phyloP scores from a whole-genome alignment of 2,888 invertebrate species.

The Cybosia mesomella region DNA sequence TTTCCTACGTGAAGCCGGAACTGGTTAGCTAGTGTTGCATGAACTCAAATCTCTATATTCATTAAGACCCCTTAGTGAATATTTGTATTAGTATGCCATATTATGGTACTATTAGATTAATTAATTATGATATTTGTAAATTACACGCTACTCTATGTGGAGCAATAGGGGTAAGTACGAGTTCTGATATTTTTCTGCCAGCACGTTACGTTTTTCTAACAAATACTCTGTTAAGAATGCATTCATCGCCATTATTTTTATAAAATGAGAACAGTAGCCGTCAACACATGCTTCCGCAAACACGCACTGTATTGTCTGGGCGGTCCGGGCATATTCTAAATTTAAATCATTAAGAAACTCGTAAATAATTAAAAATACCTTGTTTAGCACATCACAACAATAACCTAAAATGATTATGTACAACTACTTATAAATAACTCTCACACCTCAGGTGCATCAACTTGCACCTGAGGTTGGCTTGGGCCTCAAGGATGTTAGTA shows the following conservation, averaged over 20 bases:
- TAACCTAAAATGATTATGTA: no score
- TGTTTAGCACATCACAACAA: no score
- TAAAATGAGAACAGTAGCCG: background rate
- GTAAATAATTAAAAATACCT: background rate
- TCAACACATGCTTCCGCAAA: background rate
- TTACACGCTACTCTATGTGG: background rate
- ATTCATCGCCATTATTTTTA: background rate
- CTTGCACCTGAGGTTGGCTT: no score
- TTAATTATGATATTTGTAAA: background rate
- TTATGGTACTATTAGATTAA: background rate
- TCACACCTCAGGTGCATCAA: no score
- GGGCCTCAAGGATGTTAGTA: no score
- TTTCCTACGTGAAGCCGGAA: no score
- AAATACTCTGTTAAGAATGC: background rate
- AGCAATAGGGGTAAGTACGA: background rate
- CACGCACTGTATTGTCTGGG: conserved; percentile 3
- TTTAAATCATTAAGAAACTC: background rate
- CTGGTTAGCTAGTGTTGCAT: no score
- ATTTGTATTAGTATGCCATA: no score
- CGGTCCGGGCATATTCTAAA: background rate
- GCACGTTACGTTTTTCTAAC: background rate
- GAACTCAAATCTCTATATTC: no score
- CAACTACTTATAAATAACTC: no score
- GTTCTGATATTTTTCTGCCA: conserved; percentile 1
- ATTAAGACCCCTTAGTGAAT: no score